Evolutionary conservation across 1,140 invertebrate genomes (phyloP).

Genomic region (Brachionus rubens): DNA sequence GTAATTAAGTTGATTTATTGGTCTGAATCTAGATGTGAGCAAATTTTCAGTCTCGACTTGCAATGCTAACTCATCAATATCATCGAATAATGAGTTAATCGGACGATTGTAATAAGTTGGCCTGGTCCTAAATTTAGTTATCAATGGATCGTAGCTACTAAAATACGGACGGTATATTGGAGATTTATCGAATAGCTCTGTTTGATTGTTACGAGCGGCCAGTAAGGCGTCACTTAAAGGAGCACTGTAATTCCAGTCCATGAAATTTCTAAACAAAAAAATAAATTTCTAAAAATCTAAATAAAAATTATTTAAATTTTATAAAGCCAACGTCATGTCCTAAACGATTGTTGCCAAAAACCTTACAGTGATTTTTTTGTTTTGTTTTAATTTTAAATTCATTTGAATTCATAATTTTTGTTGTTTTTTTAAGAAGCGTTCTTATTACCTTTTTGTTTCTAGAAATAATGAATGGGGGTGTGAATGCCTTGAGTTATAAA

Average conservation of each 20-base stretch:
- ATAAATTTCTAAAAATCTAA: too few species aligned
- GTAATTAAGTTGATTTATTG: constrained; percentile 22
- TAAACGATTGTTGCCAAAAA: too few species aligned
- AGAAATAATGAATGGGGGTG: too few species aligned
- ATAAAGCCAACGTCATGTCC: too few species aligned
- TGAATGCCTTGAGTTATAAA: too few species aligned
- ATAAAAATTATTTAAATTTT: too few species aligned
- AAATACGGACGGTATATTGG: background rate
- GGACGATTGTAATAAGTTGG: background rate
- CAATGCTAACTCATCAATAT: constrained; percentile 21
- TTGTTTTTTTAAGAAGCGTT: too few species aligned
- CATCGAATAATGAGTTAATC: background rate
- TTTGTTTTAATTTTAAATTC: too few species aligned
- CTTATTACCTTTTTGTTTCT: too few species aligned
- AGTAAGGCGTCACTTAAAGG: constrained; percentile 31
- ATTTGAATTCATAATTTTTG: too few species aligned
- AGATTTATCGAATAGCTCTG: background rate
- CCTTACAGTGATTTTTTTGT: too few species aligned
- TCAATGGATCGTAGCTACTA: constrained; percentile 36
- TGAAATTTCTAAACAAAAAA: too few species aligned
- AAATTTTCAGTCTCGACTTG: constrained; percentile 25
- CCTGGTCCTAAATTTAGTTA: constrained; percentile 2
- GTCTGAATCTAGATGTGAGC: constrained; percentile 29
- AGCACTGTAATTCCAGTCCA: constrained; percentile 43
- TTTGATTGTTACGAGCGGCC: constrained; percentile 6